These are phyloP conservation scores for Nymphalis io DNA, from an alignment of 1,140 invertebrate species.

Conservation along the genomic window DNA sequence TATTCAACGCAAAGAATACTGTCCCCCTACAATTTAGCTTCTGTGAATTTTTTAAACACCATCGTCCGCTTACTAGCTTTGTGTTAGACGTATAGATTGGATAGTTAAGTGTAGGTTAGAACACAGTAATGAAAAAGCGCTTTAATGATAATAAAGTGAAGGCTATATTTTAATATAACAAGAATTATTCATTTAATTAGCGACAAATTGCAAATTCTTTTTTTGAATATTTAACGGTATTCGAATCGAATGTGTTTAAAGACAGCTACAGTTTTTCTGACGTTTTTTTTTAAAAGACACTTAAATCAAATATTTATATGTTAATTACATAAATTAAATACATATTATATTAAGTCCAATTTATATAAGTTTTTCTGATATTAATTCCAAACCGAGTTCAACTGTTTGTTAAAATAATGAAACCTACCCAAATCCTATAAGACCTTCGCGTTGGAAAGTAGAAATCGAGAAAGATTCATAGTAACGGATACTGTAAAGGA, in stretches of 20 bases:
- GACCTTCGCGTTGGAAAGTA: conserved; percentile 26
- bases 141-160: too few relatives aligned
- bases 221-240: too few relatives aligned
- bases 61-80: neutral
- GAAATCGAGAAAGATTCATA: conserved; percentile 22
- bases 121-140: neutral
- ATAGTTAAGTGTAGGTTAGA: neutral
- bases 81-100: neutral
- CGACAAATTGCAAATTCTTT: too few relatives aligned
- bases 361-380: too few relatives aligned
- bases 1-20: conserved; percentile 12
- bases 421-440: conserved; percentile 7
- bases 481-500: conserved; percentile 18
- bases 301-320: too few relatives aligned
- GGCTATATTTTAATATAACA: too few relatives aligned
- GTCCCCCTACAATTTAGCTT: conserved; percentile 15
- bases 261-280: too few relatives aligned
- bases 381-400: neutral
- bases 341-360: too few relatives aligned
- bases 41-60: conserved; percentile 23
- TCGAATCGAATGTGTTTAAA: too few relatives aligned
- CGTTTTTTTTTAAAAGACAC: too few relatives aligned
- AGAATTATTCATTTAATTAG: too few relatives aligned
- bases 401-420: neutral
- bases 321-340: too few relatives aligned